Conservation (phyloP, 2,113 vertebrate genomes). For the Ellobius talpinus region DNA sequence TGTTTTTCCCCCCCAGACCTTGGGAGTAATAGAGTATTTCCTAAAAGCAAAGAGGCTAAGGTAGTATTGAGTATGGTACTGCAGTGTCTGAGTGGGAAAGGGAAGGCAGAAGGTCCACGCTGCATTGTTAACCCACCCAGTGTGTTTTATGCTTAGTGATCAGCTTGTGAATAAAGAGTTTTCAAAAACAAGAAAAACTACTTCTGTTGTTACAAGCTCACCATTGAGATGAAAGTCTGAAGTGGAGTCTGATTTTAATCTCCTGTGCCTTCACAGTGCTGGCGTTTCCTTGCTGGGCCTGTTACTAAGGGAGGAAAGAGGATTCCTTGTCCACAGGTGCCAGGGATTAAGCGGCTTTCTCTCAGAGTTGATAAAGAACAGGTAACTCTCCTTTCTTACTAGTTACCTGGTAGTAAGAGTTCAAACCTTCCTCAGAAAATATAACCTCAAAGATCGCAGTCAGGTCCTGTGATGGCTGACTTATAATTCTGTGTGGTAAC, state of each 20-base stretch:
- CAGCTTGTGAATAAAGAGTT: slow-evolving; percentile 52
- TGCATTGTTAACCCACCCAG: not conserved
- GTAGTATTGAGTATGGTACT: not conserved
- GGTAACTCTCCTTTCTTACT: not conserved
- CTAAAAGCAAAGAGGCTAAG: not conserved
- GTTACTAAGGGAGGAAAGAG: not conserved
- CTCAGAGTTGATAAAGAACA: not conserved
- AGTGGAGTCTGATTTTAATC: not conserved
- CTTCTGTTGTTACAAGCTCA: not conserved
- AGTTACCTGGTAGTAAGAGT: not conserved
- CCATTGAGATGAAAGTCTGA: not conserved
- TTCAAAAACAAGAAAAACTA: not conserved
- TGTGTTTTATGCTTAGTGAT: slow-evolving; percentile 32
- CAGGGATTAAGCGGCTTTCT: not conserved
- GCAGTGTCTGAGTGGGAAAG: not conserved
- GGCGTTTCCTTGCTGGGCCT: not conserved
- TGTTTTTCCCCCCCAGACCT: slow-evolving; percentile 35
- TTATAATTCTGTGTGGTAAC: not conserved
- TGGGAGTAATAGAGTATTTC: not conserved
- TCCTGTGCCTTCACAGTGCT: not conserved
- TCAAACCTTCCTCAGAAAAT: not conserved
- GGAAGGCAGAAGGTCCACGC: not conserved
- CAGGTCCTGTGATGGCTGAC: not conserved
- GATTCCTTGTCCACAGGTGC: not conserved
- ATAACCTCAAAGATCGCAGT: not conserved